Percentiles rank a stretch among this genome's conserved stretches.
Conservation (phyloP, 2,888 invertebrate species). For the Agrochola lota region DNA sequence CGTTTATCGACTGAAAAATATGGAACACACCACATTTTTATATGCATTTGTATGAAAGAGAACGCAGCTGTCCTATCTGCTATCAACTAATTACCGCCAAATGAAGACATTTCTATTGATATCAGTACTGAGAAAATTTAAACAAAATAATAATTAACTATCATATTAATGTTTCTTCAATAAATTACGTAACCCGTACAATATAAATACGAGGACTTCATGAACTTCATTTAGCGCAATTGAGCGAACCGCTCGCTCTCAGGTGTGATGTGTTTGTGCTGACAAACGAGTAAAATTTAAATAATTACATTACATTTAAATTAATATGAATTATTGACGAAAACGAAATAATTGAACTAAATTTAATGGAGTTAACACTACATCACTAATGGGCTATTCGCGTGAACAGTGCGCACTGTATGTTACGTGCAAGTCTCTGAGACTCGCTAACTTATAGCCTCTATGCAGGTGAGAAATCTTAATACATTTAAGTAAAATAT, state of each 20-base stretch:
- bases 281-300: conserved; percentile 48
- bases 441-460: conserved; percentile 61
- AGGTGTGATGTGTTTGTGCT: conserved; percentile 53
- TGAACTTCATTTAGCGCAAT: conserved; percentile 39
- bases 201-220: conserved; percentile 24
- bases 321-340: conserved; percentile 65
- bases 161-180: conserved; percentile 17
- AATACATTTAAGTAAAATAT: conserved; percentile 40
- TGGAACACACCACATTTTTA: conserved; percentile 39
- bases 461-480: conserved; percentile 51
- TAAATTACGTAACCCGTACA: conserved; percentile 36
- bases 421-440: conserved; percentile 39
- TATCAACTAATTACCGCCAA: conserved; percentile 32
- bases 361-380: conserved; percentile 65
- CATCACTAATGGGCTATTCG: conserved; percentile 65
- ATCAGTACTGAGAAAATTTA: conserved; percentile 2
- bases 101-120: conserved; percentile 35
- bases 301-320: conserved; percentile 61
- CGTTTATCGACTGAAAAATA: conserved; percentile 27
- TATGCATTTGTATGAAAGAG: conserved; percentile 23
- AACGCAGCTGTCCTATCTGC: conserved; percentile 11
- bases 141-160: conserved; percentile 22
- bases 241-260: conserved; percentile 35
- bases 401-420: conserved; percentile 59
- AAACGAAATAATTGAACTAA: conserved; percentile 67